A percentile compares a stretch with the other conserved stretches of the same genome.
Evolutionary conservation across 2,888 invertebrate genomes (phyloP).

Genomic region (Melanchra persicariae): DNA sequence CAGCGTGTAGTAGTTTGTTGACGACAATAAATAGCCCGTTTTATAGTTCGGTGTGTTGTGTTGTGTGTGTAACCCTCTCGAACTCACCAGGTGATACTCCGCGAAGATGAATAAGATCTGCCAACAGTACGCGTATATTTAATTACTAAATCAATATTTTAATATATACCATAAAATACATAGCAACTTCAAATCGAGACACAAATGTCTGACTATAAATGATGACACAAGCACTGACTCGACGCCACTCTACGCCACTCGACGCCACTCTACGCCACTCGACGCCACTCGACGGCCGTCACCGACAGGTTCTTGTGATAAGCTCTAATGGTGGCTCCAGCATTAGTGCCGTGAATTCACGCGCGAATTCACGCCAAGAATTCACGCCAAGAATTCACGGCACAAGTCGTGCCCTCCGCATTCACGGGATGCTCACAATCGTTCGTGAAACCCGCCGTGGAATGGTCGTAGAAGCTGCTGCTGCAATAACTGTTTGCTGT

Average conservation of each 20-base stretch:
- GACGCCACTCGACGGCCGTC: too few species aligned
- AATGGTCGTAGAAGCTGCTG: too few species aligned
- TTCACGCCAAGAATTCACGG: too few species aligned
- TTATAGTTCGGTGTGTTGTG: background rate
- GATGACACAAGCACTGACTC: slow-evolving; percentile 2
- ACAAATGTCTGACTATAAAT: slow-evolving; percentile 10
- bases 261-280: too few species aligned
- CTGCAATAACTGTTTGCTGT: too few species aligned
- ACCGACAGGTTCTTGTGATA: slow-evolving; percentile 8
- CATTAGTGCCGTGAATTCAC: too few species aligned
- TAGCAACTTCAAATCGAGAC: background rate
- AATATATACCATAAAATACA: background rate
- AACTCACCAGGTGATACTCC: background rate
- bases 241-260: too few species aligned
- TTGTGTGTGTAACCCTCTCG: background rate
- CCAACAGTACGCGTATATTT: background rate
- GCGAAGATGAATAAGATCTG: background rate
- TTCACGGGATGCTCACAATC: too few species aligned
- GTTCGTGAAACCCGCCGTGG: too few species aligned
- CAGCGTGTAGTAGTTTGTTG: background rate
- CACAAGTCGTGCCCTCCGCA: too few species aligned
- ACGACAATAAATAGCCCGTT: background rate
- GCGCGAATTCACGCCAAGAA: background rate
- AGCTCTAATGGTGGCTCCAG: slow-evolving; percentile 27
- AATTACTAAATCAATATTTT: background rate